Base-by-base conservation (phyloP, 2,888 invertebrate genomes). In the Diadromus collaris region DNA sequence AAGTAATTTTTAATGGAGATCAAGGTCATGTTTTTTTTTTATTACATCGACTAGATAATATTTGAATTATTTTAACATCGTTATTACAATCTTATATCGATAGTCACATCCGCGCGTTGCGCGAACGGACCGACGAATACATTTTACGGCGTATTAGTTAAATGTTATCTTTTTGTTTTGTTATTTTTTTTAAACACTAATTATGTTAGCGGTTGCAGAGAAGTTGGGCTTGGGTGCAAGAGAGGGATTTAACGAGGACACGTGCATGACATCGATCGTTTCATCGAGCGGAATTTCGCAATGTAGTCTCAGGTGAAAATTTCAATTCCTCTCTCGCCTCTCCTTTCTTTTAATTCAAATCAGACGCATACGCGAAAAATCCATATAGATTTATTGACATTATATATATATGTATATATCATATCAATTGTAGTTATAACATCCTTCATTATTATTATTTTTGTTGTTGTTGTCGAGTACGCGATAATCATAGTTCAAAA, bases 21-120 rank as follows among this genome's bases (percentile, higher is more conserved):
- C 70, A 63, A 60, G 68, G 76, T 63, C 64, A 21, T 60, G 38
- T 54, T 67, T 60, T 56, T 65, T 64, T 70, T 71, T 79, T 79
- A 79, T 76, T 79, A 79, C 79, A 79, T 79, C 79, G 79, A 79
- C 79, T 79, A 76, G 79, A 79, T 79, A 79, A 79, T 78, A 70
- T 70, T 56, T 79, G 79, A 79, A 79, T 76, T 79, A 79, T 58
- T 76, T 79, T 76, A 79, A 79, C 79, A 79, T 79, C 76, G 64
- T 79, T 79, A 79, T 79, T 67, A 79, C 79, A 79, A 79, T 79
- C 76, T 79, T 79, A 79, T 64, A 76, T 70, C 79, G 79, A 79
- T 76, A 79, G 72, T 72, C 76, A 65, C 79, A 67, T 19, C 64
- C 72, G 61, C 58, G 68, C 60, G 56, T 61, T 54, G 68, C 76